A percentile compares a stretch with the other conserved stretches of the same genome.
Evolutionary conservation across 2,113 vertebrate species (phyloP).

Genomic region (Onychorhynchus coronatus): DNA sequence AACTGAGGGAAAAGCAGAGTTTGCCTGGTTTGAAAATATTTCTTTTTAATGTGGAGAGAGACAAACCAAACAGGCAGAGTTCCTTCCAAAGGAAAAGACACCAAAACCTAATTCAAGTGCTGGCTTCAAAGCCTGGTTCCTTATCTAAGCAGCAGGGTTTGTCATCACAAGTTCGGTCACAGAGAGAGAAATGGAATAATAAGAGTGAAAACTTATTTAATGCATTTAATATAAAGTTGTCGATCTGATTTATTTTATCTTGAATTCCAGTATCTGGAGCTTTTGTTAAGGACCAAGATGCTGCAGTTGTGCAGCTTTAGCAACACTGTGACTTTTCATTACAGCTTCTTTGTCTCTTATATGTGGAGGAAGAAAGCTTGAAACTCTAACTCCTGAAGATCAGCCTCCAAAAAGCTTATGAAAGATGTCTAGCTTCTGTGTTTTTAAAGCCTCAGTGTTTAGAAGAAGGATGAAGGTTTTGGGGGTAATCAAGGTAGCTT

Average conservation of each 20-base stretch:
- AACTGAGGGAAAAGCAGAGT: neutral
- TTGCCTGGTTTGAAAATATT: neutral
- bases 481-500: rapidly evolving
- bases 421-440: neutral
- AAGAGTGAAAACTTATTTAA: neutral
- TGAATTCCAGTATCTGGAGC: neutral
- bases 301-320: neutral
- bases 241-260: neutral
- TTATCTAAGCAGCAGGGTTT: neutral
- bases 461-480: neutral
- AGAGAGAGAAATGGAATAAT: neutral
- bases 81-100: neutral
- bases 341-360: neutral
- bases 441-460: neutral
- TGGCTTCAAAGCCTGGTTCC: neutral
- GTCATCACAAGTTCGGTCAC: neutral
- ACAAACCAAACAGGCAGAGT: neutral
- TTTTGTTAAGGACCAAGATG: neutral
- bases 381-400: neutral
- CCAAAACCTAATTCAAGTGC: neutral
- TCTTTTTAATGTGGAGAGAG: neutral
- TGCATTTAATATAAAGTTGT: neutral
- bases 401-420: neutral
- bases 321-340: neutral
- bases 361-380: neutral